These are phyloP conservation scores for Urocyon cinereoargenteus DNA, from an alignment of 2,797 vertebrate species.

Conservation along the genomic window DNA sequence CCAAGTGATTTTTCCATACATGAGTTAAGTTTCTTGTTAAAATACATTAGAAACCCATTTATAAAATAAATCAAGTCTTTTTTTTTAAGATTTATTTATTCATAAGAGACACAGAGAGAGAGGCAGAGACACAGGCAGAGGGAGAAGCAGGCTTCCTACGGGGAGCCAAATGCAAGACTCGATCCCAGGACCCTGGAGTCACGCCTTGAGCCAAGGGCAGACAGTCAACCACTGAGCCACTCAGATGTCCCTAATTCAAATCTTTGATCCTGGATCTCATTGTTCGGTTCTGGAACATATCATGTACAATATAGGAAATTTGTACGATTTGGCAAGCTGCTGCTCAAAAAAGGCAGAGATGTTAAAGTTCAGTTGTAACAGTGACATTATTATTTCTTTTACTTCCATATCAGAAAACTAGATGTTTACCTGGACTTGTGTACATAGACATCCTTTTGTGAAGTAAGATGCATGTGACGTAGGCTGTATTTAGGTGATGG, in stretches of 20 bases:
- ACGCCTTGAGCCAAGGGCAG: no score
- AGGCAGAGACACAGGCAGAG: no score
- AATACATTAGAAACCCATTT: constrained; percentile 18
- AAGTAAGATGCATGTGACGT: not conserved
- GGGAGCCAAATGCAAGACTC: no score
- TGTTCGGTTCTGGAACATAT: not conserved
- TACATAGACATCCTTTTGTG: not conserved
- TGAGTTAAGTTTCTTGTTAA: not conserved
- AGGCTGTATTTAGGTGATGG: not conserved
- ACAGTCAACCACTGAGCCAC: no score
- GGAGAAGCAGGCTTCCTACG: no score
- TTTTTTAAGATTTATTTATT: no score
- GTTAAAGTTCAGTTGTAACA: not conserved
- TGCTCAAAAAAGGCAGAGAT: not conserved
- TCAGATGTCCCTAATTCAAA: not conserved
- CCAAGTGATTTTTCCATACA: not conserved
- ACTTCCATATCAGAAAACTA: not conserved
- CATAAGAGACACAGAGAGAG: no score
- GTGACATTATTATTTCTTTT: not conserved
- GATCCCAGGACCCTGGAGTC: no score
- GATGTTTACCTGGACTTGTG: not conserved
- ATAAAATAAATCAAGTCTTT: constrained; percentile 20
- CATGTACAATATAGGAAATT: not conserved
- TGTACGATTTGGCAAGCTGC: not conserved
- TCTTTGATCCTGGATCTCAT: constrained; percentile 7